phyloP scores from a whole-genome alignment of 2,797 vertebrate species.

The Aratinga solstitialis region DNA sequence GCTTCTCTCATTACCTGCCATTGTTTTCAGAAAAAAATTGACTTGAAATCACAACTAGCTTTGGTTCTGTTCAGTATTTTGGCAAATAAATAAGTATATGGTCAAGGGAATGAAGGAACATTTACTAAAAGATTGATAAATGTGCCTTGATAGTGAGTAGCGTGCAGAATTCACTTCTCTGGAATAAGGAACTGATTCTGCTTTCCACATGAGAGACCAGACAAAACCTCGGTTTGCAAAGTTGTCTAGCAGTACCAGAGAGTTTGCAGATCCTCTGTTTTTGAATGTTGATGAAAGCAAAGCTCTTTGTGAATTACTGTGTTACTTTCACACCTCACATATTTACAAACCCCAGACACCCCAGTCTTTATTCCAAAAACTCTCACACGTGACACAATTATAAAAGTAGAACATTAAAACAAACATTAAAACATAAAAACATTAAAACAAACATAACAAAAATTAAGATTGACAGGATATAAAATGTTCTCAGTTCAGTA shows the following conservation, averaged over 20 bases:
- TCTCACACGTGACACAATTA: constrained; percentile 18
- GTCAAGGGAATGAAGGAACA: neutral
- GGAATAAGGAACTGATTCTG: neutral
- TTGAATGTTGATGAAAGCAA: neutral
- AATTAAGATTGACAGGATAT: constrained; percentile 14
- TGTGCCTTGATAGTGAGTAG: neutral
- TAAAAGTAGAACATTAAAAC: neutral
- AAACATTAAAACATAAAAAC: neutral
- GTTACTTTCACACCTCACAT: neutral
- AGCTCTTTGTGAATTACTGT: neutral
- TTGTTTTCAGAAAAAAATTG: neutral
- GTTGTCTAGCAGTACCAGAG: neutral
- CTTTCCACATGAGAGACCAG: neutral
- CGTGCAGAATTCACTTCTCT: neutral
- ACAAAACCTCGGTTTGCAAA: neutral
- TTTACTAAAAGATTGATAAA: neutral
- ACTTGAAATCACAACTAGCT: neutral
- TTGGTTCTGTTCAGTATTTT: neutral
- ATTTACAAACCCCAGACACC: neutral
- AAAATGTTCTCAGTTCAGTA: constrained; percentile 34
- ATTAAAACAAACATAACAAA: neutral
- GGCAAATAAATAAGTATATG: neutral
- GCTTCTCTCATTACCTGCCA: neutral
- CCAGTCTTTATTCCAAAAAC: neutral
- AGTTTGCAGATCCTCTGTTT: neutral